phyloP scores from a whole-genome alignment of 2,888 invertebrate species.

The Nephrotoma flavescens region DNA sequence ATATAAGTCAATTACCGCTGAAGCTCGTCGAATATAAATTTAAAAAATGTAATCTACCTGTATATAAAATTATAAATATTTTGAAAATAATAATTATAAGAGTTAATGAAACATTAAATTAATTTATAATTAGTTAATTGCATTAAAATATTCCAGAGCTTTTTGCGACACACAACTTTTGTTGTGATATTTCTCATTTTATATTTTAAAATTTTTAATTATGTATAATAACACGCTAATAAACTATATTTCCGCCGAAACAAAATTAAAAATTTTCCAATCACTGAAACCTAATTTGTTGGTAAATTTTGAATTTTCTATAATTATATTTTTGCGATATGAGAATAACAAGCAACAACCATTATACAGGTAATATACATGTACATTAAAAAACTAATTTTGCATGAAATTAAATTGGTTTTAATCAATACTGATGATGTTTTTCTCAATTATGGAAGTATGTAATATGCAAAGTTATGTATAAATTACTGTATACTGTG shows the following conservation, averaged over 20 bases:
- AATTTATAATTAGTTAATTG: not conserved
- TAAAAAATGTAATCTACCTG: not conserved
- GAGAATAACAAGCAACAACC: not conserved
- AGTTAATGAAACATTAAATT: not conserved
- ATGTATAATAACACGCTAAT: not conserved
- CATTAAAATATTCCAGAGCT: not conserved
- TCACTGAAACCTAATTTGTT: not conserved
- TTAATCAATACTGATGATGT: not conserved
- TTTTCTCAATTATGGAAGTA: not conserved
- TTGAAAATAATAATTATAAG: not conserved
- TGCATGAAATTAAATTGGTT: not conserved
- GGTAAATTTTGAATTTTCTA: not conserved
- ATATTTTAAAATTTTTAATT: not conserved
- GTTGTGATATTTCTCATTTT: not conserved
- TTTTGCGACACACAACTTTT: not conserved
- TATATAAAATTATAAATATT: not conserved
- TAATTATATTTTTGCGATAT: not conserved
- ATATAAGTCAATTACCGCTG: not conserved
- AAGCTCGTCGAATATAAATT: not conserved
- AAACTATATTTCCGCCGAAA: not conserved
- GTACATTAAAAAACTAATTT: not conserved
- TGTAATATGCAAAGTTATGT: not conserved
- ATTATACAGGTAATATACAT: not conserved
- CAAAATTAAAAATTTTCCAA: not conserved
- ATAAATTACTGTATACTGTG: not conserved